Evolutionary conservation across 1,140 invertebrate genomes (phyloP), one percentile per base, ranked within the genome.

Genomic region (Dendrolimus punctatus): DNA sequence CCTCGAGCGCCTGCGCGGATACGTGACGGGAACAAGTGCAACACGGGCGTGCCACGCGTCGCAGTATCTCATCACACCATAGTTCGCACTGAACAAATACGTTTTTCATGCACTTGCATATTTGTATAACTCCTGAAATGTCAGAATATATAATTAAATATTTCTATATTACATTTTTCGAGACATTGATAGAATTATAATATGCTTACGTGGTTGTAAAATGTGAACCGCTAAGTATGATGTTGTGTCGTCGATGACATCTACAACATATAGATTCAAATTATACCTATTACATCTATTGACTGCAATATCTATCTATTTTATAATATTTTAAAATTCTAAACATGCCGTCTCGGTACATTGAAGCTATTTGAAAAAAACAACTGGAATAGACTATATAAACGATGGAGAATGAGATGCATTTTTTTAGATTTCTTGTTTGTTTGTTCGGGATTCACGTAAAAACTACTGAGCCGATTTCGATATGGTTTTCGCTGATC

Each of bases 101-200:
- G 51, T 76, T 81, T 52, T 85, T 85, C 76, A 79, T 81, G 55
- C 81, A 85, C 49, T 81, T 83, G 68, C 80, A 85, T n/a, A 83
- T 73, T 69, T 81, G 66, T 5, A 81, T 72, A 4, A 73, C 50
- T 41, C 73, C 81, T 82, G 60, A 10, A 51, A 49, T 4, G 6
- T 8, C 5, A 37, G 4, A 48, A 5, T 36, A 48, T 7, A 37
- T 6, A 48, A 37, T 36, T 48, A 6, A 48, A 36, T 23, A 3
- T 23, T n/a, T n/a, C n/a, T 23, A 23, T 23, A 23, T 23, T 23
- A 23, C 1, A 23, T 23, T 40, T 10, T 43, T 57, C 42, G 6
- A 8, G 39, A 37, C 43, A 8, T 23, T 8, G 2, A 55, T 10
- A 51, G 8, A 53, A 8, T 8, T 52, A 39, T 43, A 42, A 49